Conservation (phyloP, 2,888 invertebrate species). For the Helicoverpa assulta region DNA sequence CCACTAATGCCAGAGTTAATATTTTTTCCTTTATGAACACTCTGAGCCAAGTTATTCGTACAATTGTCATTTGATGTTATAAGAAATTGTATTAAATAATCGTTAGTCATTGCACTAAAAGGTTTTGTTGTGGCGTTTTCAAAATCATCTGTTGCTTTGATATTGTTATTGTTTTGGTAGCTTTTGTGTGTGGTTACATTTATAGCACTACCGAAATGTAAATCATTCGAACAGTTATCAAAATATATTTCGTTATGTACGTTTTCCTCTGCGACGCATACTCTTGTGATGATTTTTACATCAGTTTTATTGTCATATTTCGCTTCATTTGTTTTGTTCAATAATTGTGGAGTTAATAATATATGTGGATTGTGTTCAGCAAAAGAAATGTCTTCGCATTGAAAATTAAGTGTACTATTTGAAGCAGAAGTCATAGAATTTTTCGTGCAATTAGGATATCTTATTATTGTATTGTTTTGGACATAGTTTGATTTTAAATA, state of each 20-base stretch:
- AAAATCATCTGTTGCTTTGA: not conserved
- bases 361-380: constrained; percentile 25
- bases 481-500: constrained; percentile 31
- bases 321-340: not conserved
- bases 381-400: constrained; percentile 34
- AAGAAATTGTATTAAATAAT: constrained; percentile 14
- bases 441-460: constrained; percentile 35
- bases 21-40: constrained; percentile 26
- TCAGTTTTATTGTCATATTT: constrained; percentile 1
- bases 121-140: not conserved
- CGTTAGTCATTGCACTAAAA: not conserved
- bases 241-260: constrained; percentile 15
- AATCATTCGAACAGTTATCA: constrained; percentile 20
- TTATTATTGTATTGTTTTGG: constrained; percentile 31
- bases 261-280: not conserved
- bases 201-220: not conserved
- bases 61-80: constrained; percentile 22
- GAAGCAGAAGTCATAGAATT: not conserved
- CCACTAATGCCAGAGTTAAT: not conserved
- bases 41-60: constrained; percentile 6
- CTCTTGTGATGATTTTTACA: not conserved
- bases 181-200: not conserved
- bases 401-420: constrained; percentile 6
- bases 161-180: not conserved
- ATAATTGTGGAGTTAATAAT: not conserved